phyloP scores from a whole-genome alignment of 1,140 invertebrate genomes.

The Argopecten irradians region DNA sequence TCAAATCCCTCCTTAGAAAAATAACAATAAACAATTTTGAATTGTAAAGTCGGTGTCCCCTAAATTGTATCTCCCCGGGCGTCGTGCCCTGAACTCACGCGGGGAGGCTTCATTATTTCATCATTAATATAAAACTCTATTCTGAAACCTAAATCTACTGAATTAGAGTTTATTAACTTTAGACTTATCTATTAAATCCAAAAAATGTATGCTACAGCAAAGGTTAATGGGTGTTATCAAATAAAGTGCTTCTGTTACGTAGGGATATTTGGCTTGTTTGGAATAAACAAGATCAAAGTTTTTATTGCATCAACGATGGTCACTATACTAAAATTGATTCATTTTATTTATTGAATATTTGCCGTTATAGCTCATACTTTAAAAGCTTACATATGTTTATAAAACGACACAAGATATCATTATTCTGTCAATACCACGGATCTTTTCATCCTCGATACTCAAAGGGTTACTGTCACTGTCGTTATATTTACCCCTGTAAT shows the following conservation, averaged over 20 bases:
- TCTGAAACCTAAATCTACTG: background rate
- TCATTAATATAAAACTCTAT: background rate
- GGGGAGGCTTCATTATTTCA: background rate
- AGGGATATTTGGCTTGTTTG: background rate
- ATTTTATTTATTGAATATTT: too few relatives aligned
- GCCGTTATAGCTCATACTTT: too few relatives aligned
- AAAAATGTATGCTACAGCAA: background rate
- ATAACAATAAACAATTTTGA: background rate
- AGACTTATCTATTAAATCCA: background rate
- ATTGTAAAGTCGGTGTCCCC: background rate
- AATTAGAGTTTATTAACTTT: constrained; percentile 13
- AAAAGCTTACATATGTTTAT: too few relatives aligned
- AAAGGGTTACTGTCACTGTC: too few relatives aligned
- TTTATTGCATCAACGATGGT: background rate
- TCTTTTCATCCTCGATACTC: too few relatives aligned
- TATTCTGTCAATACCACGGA: too few relatives aligned
- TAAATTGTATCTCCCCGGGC: background rate
- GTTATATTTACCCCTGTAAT: too few relatives aligned
- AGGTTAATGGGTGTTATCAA: background rate
- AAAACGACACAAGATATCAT: too few relatives aligned
- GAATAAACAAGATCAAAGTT: background rate
- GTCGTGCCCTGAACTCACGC: background rate
- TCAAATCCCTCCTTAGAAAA: background rate
- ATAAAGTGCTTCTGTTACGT: background rate
- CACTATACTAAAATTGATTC: too few relatives aligned